Percentiles rank a stretch among this genome's conserved stretches.
phyloP scores from a whole-genome alignment of 2,113 vertebrate genomes.

The Thinocorus orbignyianus region DNA sequence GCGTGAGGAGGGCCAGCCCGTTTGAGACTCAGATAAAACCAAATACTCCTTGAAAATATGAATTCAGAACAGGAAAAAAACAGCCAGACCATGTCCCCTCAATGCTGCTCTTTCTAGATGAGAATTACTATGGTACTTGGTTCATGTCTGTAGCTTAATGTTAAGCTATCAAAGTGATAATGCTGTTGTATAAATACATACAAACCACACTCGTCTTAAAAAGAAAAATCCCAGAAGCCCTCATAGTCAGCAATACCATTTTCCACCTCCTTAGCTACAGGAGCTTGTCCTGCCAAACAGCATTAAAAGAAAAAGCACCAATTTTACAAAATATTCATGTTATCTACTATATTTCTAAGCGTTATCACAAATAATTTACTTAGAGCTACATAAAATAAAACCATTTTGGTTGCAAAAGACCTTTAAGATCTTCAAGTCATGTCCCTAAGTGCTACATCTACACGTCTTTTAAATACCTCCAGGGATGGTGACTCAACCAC shows the following conservation, averaged over 20 bases:
- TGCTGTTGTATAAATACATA: not conserved
- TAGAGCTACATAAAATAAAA: not conserved
- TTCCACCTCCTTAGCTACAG: not conserved
- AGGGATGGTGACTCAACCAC: no score
- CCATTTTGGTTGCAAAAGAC: not conserved
- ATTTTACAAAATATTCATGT: not conserved
- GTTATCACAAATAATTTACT: not conserved
- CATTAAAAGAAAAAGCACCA: not conserved
- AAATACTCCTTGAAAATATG: not conserved
- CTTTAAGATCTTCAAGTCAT: not conserved
- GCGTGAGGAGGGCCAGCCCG: not conserved
- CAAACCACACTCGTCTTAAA: not conserved
- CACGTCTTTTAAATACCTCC: no score
- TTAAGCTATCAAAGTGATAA: not conserved
- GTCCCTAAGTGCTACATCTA: no score
- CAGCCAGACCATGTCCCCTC: not conserved
- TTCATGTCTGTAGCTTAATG: not conserved
- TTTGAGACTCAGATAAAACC: not conserved
- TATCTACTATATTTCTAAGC: not conserved
- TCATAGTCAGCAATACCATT: not conserved
- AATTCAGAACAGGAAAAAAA: not conserved
- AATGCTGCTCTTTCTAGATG: not conserved
- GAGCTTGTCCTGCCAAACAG: not conserved
- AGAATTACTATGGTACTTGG: not conserved
- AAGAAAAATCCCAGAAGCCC: not conserved